These are phyloP conservation scores for Neoseiulus cucumeris DNA, from an alignment of 1,140 invertebrate genomes.

Conservation along the genomic window DNA sequence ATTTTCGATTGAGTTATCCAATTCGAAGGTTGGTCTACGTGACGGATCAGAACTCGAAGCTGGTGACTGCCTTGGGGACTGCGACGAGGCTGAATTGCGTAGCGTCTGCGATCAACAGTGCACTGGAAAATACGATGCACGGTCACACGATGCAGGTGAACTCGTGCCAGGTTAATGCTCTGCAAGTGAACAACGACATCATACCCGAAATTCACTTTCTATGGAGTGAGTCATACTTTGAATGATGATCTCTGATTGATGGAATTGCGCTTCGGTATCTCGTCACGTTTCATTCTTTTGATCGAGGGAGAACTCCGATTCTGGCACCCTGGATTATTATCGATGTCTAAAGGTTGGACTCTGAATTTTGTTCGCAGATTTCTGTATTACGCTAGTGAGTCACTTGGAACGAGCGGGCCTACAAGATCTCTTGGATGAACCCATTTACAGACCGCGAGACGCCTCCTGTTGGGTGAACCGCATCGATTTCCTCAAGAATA, in stretches of 20 bases:
- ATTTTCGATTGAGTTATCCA: too few species aligned
- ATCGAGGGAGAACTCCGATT: too few species aligned
- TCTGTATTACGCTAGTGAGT: neutral
- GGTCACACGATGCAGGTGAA: too few species aligned
- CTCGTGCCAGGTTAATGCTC: neutral
- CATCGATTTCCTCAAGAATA: neutral
- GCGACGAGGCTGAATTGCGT: neutral
- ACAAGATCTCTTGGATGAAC: slow-evolving; percentile 1
- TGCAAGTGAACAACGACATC: slow-evolving; percentile 3
- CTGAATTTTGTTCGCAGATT: too few species aligned
- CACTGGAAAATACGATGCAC: neutral
- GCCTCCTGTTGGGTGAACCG: neutral
- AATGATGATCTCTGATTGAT: too few species aligned
- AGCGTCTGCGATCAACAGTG: neutral
- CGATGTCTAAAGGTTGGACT: too few species aligned
- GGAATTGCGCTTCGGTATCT: too few species aligned
- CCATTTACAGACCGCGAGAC: neutral
- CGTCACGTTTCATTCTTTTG: too few species aligned
- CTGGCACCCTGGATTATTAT: too few species aligned
- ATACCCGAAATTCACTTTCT: neutral
- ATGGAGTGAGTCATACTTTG: neutral
- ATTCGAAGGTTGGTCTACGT: neutral
- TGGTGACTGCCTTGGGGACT: neutral
- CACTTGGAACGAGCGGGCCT: neutral
- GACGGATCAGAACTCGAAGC: slow-evolving; percentile 4